Evolutionary conservation across 92 coral and sea anemone species (phyloP), one percentile per base, ranked within the genome.

Genomic region (Parazoanthus atlanticus): DNA sequence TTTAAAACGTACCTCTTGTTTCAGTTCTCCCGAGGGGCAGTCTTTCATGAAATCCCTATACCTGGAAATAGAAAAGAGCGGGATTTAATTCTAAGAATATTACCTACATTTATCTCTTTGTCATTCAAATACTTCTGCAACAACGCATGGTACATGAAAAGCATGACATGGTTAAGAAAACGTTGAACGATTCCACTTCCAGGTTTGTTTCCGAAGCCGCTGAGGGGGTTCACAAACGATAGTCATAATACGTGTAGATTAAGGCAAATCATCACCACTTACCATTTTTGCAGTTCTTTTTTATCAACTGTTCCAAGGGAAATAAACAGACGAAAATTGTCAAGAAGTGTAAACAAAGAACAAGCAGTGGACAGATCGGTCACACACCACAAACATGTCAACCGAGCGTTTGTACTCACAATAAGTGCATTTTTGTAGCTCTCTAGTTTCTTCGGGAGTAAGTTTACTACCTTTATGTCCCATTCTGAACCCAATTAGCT

Each of bases 31-130:
- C 10, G 98, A 92, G 54, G 99, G 99, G 78, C 99, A 97, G 90
- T 97, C 99, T 88, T 97, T 97, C 99, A 97, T 97, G 47, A 97
- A 97, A 92, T 97, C 99, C 86, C 98, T 92, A 84, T 97, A 95
- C 99, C 99, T 97, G 77, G 10, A 8, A 67, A 12, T 54, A 66
- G 88, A 82, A 81, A 71, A 36, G 43, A 76, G 47, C 79, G 17
- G 25, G 31, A 23, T 34, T 61, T 28, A 52, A 23, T 16, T 56
- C 23, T 54, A 74, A 72, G 21, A 26, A 26, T 21, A 49, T 47
- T 47, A 38, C 28, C 52, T 41, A 23, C 36, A 72, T 25, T 65
- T 29, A 6, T 83, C 41, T 58, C 74, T 31, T 75, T 64, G 54
- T 81, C 74, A 86, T 70, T 74, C 43, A 88, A 52, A 87, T 61